Evolutionary conservation across 2,113 vertebrate genomes (phyloP).

Genomic region (Petroica traversi): DNA sequence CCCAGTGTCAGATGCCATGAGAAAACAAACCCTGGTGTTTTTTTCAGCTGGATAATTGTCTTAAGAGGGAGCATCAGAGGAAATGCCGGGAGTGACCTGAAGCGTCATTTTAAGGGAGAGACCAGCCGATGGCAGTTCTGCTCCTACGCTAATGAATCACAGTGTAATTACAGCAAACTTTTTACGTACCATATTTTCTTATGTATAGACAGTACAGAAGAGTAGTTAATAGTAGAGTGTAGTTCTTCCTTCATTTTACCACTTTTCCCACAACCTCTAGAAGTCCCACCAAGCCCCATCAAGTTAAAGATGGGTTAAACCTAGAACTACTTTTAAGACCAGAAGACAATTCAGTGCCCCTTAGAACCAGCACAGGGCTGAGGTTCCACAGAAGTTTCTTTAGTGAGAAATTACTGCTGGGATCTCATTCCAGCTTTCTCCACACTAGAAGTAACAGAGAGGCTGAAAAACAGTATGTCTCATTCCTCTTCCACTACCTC

Average conservation of each 20-base stretch:
- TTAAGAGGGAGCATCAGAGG: not conserved
- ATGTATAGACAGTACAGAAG: not conserved
- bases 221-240: not conserved
- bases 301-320: not conserved
- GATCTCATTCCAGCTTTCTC: not conserved
- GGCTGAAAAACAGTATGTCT: not conserved
- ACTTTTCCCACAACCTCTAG: not conserved
- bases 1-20: not conserved
- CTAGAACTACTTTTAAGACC: not conserved
- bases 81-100: not conserved
- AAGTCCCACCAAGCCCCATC: not conserved
- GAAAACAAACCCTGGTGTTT: rapidly evolving
- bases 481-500: not conserved
- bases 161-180: not conserved
- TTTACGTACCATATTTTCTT: not conserved
- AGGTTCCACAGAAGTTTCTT: not conserved
- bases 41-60: not conserved
- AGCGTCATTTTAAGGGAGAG: not conserved
- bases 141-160: not conserved
- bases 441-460: not conserved
- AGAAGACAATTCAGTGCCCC: not conserved
- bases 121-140: not conserved
- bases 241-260: not conserved
- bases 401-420: not conserved
- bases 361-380: not conserved